phyloP scores from a whole-genome alignment of 2,797 vertebrate genomes.

The Notolabrus celidotus region DNA sequence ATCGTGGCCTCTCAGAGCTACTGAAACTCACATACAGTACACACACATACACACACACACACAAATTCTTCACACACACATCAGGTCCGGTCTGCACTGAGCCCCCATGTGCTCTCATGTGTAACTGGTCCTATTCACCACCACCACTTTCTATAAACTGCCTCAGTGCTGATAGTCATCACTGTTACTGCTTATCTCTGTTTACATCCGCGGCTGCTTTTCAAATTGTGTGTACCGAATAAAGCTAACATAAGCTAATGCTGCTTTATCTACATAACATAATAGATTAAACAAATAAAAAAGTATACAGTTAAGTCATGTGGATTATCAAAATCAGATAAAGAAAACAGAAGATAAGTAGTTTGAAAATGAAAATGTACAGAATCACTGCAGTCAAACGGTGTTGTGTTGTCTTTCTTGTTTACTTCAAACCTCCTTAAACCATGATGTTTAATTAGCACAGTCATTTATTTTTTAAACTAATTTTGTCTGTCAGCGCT shows the following conservation, averaged over 20 bases:
- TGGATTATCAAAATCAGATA: neutral
- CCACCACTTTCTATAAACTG: constrained; percentile 39
- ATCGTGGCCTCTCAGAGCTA: constrained; percentile 54
- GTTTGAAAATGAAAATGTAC: neutral
- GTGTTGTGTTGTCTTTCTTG: no score
- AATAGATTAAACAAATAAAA: no score
- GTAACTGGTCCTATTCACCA: constrained; percentile 9
- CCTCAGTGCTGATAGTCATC: constrained; percentile 56
- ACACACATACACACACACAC: constrained; percentile 7
- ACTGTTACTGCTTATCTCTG: constrained; percentile 49
- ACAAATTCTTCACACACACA: neutral
- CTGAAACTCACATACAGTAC: constrained; percentile 33
- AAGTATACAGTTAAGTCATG: neutral
- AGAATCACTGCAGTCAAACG: no score
- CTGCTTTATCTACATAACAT: neutral
- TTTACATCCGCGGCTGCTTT: constrained; percentile 47
- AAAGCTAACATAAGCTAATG: constrained; percentile 23
- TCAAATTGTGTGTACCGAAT: constrained; percentile 44
- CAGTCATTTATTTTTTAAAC: no score
- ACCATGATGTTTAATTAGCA: no score
- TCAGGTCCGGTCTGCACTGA: neutral
- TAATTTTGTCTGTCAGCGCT: no score
- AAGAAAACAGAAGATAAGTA: no score
- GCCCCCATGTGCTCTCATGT: constrained; percentile 7
- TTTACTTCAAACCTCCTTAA: no score